A percentile compares a stretch with the other conserved stretches of the same genome.
Conservation (phyloP, 2,888 invertebrate genomes). For the Neoaliturus tenellus region DNA sequence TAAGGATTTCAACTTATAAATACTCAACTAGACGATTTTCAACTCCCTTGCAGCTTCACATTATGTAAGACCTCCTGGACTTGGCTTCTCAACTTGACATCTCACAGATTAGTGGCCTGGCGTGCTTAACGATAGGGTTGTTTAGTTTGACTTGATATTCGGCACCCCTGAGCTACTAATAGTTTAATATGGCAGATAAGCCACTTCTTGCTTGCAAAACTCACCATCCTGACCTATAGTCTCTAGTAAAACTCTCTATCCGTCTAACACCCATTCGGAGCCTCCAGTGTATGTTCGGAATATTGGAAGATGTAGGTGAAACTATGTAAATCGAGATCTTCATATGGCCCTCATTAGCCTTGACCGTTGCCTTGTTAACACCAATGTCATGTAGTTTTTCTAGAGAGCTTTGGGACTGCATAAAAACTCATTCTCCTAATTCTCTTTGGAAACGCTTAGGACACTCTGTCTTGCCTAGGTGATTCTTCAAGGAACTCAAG, state of each 20-base stretch:
- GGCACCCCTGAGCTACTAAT: not conserved
- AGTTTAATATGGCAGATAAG: not conserved
- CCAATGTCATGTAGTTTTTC: not conserved
- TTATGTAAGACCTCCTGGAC: not conserved
- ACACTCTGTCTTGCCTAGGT: not conserved
- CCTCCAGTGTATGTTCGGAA: not conserved
- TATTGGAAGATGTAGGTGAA: not conserved
- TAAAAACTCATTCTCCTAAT: not conserved
- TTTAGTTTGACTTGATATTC: slow-evolving; percentile 17
- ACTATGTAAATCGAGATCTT: not conserved
- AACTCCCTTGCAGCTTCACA: not conserved
- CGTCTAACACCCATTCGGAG: not conserved
- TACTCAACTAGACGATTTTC: not conserved
- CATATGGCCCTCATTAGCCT: not conserved
- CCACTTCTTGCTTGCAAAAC: not conserved
- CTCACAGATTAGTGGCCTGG: not conserved
- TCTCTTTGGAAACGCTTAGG: slow-evolving; percentile 1
- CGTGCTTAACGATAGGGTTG: not conserved
- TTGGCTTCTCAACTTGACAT: slow-evolving; percentile 6
- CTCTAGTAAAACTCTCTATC: not conserved
- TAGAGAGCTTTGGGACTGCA: not conserved
- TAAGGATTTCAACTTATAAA: not conserved
- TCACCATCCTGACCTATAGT: not conserved
- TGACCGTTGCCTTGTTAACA: not conserved
- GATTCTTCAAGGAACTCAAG: too few species aligned